Conservation (phyloP, 2,888 invertebrate genomes). For the Limnephilus rhombicus region DNA sequence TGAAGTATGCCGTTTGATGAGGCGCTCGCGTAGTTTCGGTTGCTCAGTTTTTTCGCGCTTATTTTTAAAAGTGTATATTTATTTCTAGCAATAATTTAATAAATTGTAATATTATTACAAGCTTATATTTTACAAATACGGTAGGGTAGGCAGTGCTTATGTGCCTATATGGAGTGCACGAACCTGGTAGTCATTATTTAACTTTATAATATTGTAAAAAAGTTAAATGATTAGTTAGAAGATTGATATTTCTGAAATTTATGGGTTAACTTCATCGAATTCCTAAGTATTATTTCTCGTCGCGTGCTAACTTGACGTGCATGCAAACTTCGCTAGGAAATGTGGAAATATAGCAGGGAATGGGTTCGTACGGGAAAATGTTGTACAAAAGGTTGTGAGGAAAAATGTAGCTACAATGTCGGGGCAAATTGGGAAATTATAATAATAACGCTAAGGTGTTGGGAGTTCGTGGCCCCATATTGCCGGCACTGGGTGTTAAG, state of each 20-base stretch:
- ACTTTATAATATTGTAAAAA: background rate
- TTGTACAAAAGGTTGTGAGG: background rate
- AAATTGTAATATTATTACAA: no score
- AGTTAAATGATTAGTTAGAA: background rate
- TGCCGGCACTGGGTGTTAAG: no score
- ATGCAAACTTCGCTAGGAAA: background rate
- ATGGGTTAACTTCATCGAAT: background rate
- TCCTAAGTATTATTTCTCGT: background rate
- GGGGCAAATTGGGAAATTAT: background rate
- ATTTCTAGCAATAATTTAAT: no score
- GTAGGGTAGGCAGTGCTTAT: no score
- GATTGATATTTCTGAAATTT: background rate
- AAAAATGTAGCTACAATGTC: background rate
- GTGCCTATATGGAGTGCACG: no score
- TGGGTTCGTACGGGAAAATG: background rate
- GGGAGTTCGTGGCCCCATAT: background rate
- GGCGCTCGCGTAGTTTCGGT: no score
- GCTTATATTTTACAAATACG: no score
- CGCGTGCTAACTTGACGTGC: background rate
- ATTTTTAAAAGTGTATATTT: no score
- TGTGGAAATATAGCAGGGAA: background rate
- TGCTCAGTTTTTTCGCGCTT: no score
- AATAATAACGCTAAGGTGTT: background rate
- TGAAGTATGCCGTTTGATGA: no score
- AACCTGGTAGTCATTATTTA: background rate